Percentiles rank a stretch among this genome's conserved stretches.
Evolutionary conservation across 2,113 vertebrate species (phyloP).

Genomic region (Oryzias celebensis): DNA sequence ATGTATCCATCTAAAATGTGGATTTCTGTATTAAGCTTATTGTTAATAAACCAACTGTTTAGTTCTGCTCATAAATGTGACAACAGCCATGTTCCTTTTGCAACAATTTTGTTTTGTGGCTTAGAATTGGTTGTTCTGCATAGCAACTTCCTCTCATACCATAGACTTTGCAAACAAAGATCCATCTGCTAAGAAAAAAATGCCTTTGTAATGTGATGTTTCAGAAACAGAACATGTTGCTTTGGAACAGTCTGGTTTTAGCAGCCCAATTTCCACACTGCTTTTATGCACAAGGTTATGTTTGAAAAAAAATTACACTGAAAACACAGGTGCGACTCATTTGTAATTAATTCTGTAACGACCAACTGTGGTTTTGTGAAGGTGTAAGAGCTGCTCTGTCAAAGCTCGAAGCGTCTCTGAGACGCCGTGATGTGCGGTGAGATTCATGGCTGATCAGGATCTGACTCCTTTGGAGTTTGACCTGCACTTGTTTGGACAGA

Average conservation of each 20-base stretch:
- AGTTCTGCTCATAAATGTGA: conserved; percentile 6
- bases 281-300: neutral
- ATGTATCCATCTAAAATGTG: neutral
- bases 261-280: conserved; percentile 1
- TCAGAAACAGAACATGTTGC: conserved; percentile 9
- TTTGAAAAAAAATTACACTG: no score
- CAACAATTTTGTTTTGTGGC: conserved; percentile 10
- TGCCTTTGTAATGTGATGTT: conserved; percentile 2
- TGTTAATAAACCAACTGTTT: conserved; percentile 1
- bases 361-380: neutral
- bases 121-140: conserved; percentile 8
- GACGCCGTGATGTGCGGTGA: neutral
- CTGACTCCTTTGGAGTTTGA: no score
- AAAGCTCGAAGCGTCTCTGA: conserved; percentile 4
- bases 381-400: neutral
- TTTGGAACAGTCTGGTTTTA: conserved; percentile 5
- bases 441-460: no score
- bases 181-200: conserved; percentile 26
- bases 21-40: neutral
- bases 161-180: conserved; percentile 1
- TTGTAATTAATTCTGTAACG: conserved; percentile 1
- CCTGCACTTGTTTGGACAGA: no score
- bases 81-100: conserved; percentile 15
- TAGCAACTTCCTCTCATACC: conserved; percentile 16
- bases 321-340: conserved; percentile 9